Evolutionary conservation across 2,113 vertebrate species (phyloP).

Genomic region (Pseudolaguvia tuberculata): DNA sequence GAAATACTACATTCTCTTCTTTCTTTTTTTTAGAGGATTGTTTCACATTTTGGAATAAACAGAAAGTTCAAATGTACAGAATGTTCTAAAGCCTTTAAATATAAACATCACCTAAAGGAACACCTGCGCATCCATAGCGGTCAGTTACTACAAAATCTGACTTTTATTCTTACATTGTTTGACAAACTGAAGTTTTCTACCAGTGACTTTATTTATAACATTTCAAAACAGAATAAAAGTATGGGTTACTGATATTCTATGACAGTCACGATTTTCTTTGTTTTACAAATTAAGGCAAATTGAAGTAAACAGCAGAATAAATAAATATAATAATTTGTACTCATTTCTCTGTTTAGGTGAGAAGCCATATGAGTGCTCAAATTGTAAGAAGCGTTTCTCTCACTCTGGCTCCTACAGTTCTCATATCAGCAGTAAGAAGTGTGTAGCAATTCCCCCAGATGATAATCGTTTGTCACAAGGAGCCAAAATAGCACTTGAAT

Average conservation of each 20-base stretch:
- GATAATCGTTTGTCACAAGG: constrained; percentile 70
- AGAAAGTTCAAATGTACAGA: constrained; percentile 98
- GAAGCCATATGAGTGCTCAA: constrained; percentile 98
- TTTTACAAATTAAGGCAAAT: neutral
- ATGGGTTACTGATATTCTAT: too few relatives aligned
- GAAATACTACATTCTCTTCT: neutral
- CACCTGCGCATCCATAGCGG: constrained; percentile 98
- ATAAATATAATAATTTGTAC: neutral
- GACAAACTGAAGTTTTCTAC: neutral
- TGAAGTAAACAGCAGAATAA: neutral
- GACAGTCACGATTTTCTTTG: neutral
- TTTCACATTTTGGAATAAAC: constrained; percentile 80
- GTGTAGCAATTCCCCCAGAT: constrained; percentile 78
- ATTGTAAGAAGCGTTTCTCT: constrained; percentile 99
- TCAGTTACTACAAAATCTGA: constrained; percentile 60
- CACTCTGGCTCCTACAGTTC: constrained; percentile 99
- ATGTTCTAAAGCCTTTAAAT: constrained; percentile 98
- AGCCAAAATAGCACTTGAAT: constrained; percentile 75
- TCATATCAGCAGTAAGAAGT: constrained; percentile 99
- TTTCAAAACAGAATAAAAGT: too few relatives aligned
- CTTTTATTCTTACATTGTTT: neutral
- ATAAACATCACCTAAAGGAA: constrained; percentile 98
- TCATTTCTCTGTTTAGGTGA: constrained; percentile 73
- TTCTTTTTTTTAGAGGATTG: constrained; percentile 75
- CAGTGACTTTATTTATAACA: neutral